Base-by-base conservation (phyloP, 2,888 invertebrate species). In the Tupiocoris notatus region DNA sequence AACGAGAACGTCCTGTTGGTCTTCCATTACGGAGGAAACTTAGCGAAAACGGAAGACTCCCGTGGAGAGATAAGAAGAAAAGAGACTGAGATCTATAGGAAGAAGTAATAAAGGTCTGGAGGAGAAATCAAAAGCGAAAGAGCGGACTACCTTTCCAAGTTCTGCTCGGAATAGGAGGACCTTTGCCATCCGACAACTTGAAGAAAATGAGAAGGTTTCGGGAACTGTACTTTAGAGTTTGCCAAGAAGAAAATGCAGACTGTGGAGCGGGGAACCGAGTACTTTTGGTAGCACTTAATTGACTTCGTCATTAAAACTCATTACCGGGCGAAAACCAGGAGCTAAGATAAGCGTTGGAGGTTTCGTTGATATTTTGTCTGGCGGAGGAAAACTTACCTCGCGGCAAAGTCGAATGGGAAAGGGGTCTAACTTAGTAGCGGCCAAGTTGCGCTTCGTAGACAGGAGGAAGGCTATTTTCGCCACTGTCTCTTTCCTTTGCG, bases 241-340 rank as follows among this genome's bases (percentile, higher is more conserved):
- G 21, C n/a, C 39, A 39, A 17, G 18, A 3, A 6, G 23, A 20
- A 20, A n/a, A 25, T 39, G 25, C 17, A 7, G 64, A 25, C 25
- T 25, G 54, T 3, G 39, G 23, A 16, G 62, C 18, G 12, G 62
- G 62, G 64, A 18, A 17, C n/a, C n/a, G 25, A 25, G 39, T 39
- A 39, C 18, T 65, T 65, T 65, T 18, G 65, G 65, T 39, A 65
- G 65, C 65, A 65, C 65, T 65, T 65, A 65, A 65, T 65, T 65
- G 65, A 65, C 65, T 65, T 65, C 65, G 65, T 65, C 65, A 65
- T 65, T 65, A 65, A 65, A 65, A 65, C 65, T 65, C 65, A 65
- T 65, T 65, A 65, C 65, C 65, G 65, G 65, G 39, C 39, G 39
- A 39, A 39, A 39, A 39, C 39, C 39, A 7, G 39, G n/a, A n/a